Conservation (phyloP, 2,797 vertebrate genomes). For the Triplophysa bombifrons region DNA sequence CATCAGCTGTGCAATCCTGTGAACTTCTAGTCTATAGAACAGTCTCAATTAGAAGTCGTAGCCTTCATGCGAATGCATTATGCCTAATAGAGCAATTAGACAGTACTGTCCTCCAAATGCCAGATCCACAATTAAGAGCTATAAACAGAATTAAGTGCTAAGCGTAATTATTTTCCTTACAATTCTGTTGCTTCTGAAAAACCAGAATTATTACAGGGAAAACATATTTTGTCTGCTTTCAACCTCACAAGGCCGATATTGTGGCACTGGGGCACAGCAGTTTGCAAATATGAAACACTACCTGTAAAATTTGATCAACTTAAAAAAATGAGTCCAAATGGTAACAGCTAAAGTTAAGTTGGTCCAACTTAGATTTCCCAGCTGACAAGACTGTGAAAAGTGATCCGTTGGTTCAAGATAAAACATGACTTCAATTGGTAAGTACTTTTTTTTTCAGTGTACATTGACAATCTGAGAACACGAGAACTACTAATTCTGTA, state of each 20-base stretch:
- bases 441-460: no score
- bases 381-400: no score
- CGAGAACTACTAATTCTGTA: no score
- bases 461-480: no score
- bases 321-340: no score
- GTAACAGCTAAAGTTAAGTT: no score
- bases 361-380: no score
- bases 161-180: constrained; percentile 16
- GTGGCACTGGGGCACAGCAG: background rate
- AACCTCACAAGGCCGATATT: background rate
- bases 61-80: constrained; percentile 20
- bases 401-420: no score
- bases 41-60: constrained; percentile 19
- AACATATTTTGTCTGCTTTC: background rate
- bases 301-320: no score
- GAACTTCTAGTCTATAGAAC: constrained; percentile 30
- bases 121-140: constrained; percentile 27
- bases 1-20: constrained; percentile 44
- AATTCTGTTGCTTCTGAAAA: background rate
- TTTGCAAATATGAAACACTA: background rate
- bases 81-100: constrained; percentile 44
- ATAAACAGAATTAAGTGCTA: constrained; percentile 11
- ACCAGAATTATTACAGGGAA: background rate
- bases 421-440: no score
- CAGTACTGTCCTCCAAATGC: constrained; percentile 20